Evolutionary conservation across 2,888 invertebrate genomes (phyloP), one percentile per base, ranked within the genome.

Genomic region (Lasioglossum morio): DNA sequence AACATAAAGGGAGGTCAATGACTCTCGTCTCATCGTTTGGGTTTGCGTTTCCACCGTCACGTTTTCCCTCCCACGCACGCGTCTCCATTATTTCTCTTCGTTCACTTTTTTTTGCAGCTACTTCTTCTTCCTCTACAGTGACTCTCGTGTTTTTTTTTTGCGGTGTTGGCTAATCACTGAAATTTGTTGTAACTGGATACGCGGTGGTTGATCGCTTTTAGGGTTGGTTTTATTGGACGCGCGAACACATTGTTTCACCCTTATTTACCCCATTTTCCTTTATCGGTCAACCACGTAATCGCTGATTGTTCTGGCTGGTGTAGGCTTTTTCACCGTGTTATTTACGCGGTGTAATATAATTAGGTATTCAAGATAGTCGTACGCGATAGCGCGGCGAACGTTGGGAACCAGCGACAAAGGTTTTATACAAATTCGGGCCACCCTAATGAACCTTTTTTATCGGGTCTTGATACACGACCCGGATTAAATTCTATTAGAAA

Each of bases 1-100:
- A 93, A 93, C 91, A 90, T 88, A 91, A 81, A 91, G 88, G 86
- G 89, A 90, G 94, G 93, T 94, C 93, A 94, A 94, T 91, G 94
- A 93, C 93, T 89, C 91, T 91, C 86, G 77, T 84, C 82, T 82
- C 88, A 82, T 81, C 88, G 81, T 88, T 86, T 79, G 77, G 79
- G 70, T 72, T 86, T 69, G 77, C 86, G 79, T 82, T 81, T 87
- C 83, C 88, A 78, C 40, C 81, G 80, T 84, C 86, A 85, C 78
- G 84, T 78, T 86, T 63, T 63, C 63, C 76, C n/a, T n/a, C 66
- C 27, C 48, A 46, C 70, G 66, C 19, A 30, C 19, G 23, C 12
- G 23, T 23, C n/a, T 40, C 37, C 40, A 40, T 70, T 70, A 37
- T 70, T 40, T 40, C 57, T 57, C 60, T 46, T n/a, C 70, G 30